Evolutionary conservation across 2,113 vertebrate genomes (phyloP).

Genomic region (Colaptes auratus): DNA sequence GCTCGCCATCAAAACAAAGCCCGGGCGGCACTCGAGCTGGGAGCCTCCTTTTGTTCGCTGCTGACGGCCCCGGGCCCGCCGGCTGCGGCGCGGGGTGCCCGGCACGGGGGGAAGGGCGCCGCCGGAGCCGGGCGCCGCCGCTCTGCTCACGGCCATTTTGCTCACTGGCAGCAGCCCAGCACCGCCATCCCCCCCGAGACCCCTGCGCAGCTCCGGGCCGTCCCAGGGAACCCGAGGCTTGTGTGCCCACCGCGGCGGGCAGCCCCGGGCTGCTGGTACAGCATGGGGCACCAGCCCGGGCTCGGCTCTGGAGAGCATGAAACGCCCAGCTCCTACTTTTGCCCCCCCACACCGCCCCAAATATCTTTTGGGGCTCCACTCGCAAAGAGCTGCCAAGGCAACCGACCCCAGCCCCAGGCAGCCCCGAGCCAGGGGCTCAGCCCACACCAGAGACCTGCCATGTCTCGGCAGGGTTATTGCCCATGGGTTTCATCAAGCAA

Average conservation of each 20-base stretch:
- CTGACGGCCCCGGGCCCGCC: background rate
- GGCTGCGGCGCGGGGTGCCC: too few relatives aligned
- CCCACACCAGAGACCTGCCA: background rate
- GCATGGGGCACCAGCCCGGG: background rate
- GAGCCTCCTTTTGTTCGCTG: constrained; percentile 67
- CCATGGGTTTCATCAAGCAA: background rate
- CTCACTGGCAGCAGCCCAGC: rapidly evolving
- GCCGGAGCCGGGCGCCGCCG: too few relatives aligned
- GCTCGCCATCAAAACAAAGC: constrained; percentile 73
- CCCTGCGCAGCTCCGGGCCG: background rate
- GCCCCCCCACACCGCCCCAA: background rate
- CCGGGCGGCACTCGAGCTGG: constrained; percentile 43
- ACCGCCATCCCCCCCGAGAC: rapidly evolving
- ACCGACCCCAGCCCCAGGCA: background rate
- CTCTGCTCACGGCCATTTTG: background rate
- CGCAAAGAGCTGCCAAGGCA: background rate
- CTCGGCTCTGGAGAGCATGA: background rate
- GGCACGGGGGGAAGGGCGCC: too few relatives aligned
- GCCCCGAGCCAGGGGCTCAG: rapidly evolving
- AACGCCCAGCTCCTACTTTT: background rate
- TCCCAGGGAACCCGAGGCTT: rapidly evolving
- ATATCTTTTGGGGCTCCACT: background rate
- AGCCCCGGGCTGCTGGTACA: rapidly evolving
- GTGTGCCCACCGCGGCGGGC: rapidly evolving
- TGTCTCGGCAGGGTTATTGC: background rate